Base-by-base conservation (phyloP, 1,140 invertebrate genomes). In the Prorops nasuta region DNA sequence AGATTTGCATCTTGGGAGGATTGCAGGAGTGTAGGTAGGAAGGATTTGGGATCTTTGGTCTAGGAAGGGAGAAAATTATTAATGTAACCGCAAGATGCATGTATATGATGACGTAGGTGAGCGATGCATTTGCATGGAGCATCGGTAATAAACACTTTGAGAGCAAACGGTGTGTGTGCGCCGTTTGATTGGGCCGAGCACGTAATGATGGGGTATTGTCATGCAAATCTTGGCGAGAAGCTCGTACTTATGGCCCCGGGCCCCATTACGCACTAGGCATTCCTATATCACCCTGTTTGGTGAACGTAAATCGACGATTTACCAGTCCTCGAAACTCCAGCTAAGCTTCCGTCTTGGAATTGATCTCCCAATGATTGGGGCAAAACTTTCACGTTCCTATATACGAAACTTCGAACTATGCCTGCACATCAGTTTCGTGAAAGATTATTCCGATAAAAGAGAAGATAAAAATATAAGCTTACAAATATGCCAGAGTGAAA, bases 191-290 rank as follows among this genome's bases (percentile, higher is more conserved):
- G 66, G 66, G 57, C 57, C 57, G 54, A 39, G 50, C 54, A 31
- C 52, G 56, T 67, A 66, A 67, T 66, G 64, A 67, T 55, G 62
- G 54, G 54, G 53, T 60, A 67, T 66, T 67, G 66, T 67, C 55
- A 66, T 67, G 66, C 66, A 66, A 67, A 67, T 67, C 64, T 66
- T 63, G 52, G 43, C 31, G 47, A 54, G 42, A 57, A 51, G 50
- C 48, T 18, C 59, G 64, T n/a, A n/a, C 60, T 64, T 63, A 66
- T 60, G 58, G 60, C 58, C 56, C 55, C 41, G 48, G 51, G 54
- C 36, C 56, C 59, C 53, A 66, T 66, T 63, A 64, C 54, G 54
- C 47, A 21, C 52, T 51, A 55, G 56, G 51, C 63, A 49, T 62
- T 61, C 56, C 51, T 54, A 54, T 62, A 60, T 64, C 64, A 58